Evolutionary conservation across 1,140 invertebrate species (phyloP), one percentile per base, ranked within the genome.

Genomic region (Euura lappo): DNA sequence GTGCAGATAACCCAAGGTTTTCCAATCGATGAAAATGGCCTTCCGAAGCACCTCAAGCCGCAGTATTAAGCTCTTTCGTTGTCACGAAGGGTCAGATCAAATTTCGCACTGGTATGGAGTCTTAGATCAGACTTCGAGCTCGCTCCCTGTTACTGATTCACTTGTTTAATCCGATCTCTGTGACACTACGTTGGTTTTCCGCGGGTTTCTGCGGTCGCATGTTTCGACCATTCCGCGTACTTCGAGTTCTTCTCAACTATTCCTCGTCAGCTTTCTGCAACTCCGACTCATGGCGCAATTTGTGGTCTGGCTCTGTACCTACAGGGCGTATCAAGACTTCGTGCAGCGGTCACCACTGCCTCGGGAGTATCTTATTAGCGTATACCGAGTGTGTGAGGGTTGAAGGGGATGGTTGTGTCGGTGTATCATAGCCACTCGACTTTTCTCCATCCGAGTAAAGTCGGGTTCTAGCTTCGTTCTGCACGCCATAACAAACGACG

Each of bases 71-170:
- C 51, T 60, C 6, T 60, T 60, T 60, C 13, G 13, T n/a, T n/a
- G 51, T 60, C 51, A 60, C 51, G 51, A 60, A 60, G 51, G 13
- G 10, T 4, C 51, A n/a, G 10, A 60, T 60, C 51, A n/a, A 60
- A 60, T 60, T 60, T 60, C 51, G 51, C 51, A 60, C 51, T n/a
- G 51, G 8, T 60, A 60, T 60, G 51, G 51, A 60, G 51, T 60
- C 51, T 11, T 60, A 60, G 10, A 60, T 60, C 28, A 28, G 28
- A 28, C 28, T 28, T 28, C 0, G 28, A 28, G 28, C 28, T 28
- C 28, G 1, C 28, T 28, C 28, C 28, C 28, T 28, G 28, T 28
- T 28, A 28, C 28, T 28, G 28, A 28, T 28, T 28, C 28, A 28
- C 28, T 28, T 28, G 28, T 28, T 28, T 28, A 28, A 28, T 60